Conservation (phyloP, 2,888 invertebrate genomes). For the Sicus ferrugineus region DNA sequence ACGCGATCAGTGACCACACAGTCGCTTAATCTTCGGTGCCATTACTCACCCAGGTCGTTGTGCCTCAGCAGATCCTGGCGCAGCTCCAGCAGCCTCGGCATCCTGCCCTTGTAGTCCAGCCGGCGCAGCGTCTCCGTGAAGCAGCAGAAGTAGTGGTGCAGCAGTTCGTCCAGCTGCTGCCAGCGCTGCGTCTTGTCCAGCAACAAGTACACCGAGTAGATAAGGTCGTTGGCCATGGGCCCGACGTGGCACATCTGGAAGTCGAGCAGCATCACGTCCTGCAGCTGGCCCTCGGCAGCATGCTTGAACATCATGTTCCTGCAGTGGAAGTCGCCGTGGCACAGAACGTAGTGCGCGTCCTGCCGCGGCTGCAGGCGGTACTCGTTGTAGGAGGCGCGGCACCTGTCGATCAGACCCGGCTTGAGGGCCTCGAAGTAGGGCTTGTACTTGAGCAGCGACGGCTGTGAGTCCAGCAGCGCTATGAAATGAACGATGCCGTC, state of each 20-base stretch:
- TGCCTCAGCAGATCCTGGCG: slow-evolving; percentile 43
- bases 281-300: slow-evolving; percentile 9
- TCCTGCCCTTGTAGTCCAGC: slow-evolving; percentile 44
- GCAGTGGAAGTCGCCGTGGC: slow-evolving; percentile 53
- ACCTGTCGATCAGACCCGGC: not conserved
- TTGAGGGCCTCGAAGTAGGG: slow-evolving; percentile 32
- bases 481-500: slow-evolving; percentile 28
- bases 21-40: not conserved
- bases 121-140: slow-evolving; percentile 45
- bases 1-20: not conserved
- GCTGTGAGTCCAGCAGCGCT: slow-evolving; percentile 16
- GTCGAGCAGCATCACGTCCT: slow-evolving; percentile 50
- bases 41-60: slow-evolving; percentile 43
- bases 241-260: slow-evolving; percentile 51
- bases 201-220: slow-evolving; percentile 47
- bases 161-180: slow-evolving; percentile 43
- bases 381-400: slow-evolving; percentile 21
- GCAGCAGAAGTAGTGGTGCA: slow-evolving; percentile 47
- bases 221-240: slow-evolving; percentile 46
- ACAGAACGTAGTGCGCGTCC: slow-evolving; percentile 46
- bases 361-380: slow-evolving; percentile 37
- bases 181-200: slow-evolving; percentile 41
- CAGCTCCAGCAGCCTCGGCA: slow-evolving; percentile 43
- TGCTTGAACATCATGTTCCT: slow-evolving; percentile 52
- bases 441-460: slow-evolving; percentile 28